phyloP scores from a whole-genome alignment of 2,113 vertebrate species.

The Periophthalmus modestus region DNA sequence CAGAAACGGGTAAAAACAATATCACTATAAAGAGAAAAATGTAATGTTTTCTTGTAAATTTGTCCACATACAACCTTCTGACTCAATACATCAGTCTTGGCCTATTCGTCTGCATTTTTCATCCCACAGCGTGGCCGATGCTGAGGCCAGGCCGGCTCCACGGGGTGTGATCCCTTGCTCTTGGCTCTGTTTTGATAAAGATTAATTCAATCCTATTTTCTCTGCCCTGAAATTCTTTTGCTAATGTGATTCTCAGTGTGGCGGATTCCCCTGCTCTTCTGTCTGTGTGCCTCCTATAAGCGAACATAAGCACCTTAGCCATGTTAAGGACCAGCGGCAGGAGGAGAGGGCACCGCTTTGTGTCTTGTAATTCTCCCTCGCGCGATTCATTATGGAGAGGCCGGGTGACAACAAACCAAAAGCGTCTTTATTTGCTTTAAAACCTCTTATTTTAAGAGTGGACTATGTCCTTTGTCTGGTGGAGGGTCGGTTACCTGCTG shows the following conservation, averaged over 20 bases:
- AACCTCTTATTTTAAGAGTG: no score
- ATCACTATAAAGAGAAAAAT: no score
- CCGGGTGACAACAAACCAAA: slow-evolving; percentile 48
- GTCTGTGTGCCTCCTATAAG: slow-evolving; percentile 48
- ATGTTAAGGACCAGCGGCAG: slow-evolving; percentile 68
- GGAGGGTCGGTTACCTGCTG: no score
- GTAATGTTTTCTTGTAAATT: no score
- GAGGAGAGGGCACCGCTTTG: slow-evolving; percentile 69
- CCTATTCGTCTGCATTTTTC: slow-evolving; percentile 24
- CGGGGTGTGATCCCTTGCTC: slow-evolving; percentile 58
- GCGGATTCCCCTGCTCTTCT: slow-evolving; percentile 37
- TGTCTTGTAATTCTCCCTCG: slow-evolving; percentile 76
- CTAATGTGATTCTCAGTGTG: slow-evolving; percentile 73
- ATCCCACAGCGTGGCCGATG: slow-evolving; percentile 23
- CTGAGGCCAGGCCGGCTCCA: slow-evolving; percentile 30
- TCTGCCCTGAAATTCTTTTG: slow-evolving; percentile 81
- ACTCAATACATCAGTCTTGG: slow-evolving; percentile 17
- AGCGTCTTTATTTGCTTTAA: slow-evolving; percentile 14
- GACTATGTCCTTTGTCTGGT: no score
- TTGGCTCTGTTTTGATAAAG: slow-evolving; percentile 79
- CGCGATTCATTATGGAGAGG: slow-evolving; percentile 75
- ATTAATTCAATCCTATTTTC: slow-evolving; percentile 84
- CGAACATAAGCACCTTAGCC: slow-evolving; percentile 77
- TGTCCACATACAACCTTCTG: not conserved
- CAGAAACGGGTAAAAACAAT: no score